Evolutionary conservation across 2,113 vertebrate genomes (phyloP).

Genomic region (Rhea americana): DNA sequence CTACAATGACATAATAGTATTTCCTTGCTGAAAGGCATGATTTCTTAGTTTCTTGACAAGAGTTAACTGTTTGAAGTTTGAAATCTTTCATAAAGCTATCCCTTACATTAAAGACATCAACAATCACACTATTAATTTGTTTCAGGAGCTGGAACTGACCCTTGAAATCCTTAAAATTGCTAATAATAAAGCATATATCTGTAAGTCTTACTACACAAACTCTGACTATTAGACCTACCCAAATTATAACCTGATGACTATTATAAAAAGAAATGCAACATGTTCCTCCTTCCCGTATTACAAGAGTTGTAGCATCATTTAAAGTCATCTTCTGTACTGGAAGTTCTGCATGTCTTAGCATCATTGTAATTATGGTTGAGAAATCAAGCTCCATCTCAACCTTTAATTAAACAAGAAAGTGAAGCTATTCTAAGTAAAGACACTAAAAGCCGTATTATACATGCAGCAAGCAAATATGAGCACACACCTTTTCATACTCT

Average conservation of each 20-base stretch:
- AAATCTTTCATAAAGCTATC: neutral
- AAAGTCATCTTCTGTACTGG: neutral
- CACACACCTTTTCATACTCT: neutral
- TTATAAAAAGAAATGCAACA: neutral
- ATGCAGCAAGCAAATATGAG: neutral
- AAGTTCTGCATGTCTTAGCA: neutral
- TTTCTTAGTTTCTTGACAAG: neutral
- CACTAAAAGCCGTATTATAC: neutral
- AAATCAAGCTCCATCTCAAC: neutral
- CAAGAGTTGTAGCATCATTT: neutral
- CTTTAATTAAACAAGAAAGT: conserved; percentile 42
- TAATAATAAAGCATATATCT: fast-evolving
- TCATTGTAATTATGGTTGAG: conserved; percentile 16
- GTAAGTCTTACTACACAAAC: neutral
- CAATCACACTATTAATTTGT: neutral
- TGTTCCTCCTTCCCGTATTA: neutral
- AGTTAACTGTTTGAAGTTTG: neutral
- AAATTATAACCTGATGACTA: neutral
- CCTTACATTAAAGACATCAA: neutral
- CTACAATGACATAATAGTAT: too few species aligned
- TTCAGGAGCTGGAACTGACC: neutral
- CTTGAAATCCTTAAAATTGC: neutral
- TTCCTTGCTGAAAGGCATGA: neutral
- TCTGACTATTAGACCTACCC: neutral
- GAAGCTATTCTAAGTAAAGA: neutral